These are phyloP conservation scores for Leptodactylus fuscus DNA, from an alignment of 2,113 vertebrate species.

Conservation along the genomic window DNA sequence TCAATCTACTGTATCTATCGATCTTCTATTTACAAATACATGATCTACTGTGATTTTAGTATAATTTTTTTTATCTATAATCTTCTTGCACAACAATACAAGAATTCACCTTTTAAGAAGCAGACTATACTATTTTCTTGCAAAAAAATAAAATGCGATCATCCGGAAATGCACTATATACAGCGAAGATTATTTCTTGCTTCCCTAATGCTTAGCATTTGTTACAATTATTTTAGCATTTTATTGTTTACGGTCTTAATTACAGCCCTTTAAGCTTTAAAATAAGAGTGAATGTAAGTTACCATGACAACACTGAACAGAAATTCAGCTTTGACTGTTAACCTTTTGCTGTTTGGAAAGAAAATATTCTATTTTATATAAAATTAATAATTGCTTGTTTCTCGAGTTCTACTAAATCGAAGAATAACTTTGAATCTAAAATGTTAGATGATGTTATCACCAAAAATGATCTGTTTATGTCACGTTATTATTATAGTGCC, in stretches of 20 bases:
- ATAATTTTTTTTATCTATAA: too few species aligned
- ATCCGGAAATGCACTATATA: background rate
- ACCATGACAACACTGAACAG: conserved; percentile 26
- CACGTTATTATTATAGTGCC: too few species aligned
- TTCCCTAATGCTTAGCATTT: background rate
- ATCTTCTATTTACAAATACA: too few species aligned
- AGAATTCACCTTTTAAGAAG: background rate
- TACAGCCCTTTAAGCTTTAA: background rate
- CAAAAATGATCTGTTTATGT: too few species aligned
- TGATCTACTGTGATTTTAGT: too few species aligned
- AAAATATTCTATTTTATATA: background rate
- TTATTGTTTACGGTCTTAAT: background rate
- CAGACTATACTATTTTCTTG: background rate
- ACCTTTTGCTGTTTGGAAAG: background rate
- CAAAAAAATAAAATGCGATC: background rate
- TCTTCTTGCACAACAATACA: background rate
- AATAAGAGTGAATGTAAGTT: conserved; percentile 7
- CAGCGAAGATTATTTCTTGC: background rate
- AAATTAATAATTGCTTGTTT: background rate
- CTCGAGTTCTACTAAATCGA: too few species aligned
- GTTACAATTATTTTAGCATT: background rate
- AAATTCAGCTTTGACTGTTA: background rate
- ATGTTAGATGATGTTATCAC: too few species aligned
- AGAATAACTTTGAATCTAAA: too few species aligned
- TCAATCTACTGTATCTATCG: too few species aligned